Evolutionary conservation across 2,797 vertebrate genomes (phyloP).

Genomic region (Phoxinus dragarum): DNA sequence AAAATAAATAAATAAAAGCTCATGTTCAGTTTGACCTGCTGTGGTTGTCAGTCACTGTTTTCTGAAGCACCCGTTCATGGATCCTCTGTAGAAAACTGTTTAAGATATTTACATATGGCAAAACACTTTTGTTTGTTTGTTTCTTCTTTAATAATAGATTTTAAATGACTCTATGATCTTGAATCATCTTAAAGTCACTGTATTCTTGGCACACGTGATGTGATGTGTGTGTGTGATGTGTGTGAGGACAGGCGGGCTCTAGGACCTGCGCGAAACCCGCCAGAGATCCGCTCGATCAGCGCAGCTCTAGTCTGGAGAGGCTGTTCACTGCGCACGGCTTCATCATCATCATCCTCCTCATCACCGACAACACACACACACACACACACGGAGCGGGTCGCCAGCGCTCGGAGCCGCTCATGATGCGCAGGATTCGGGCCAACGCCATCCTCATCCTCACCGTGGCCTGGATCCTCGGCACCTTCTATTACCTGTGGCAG

Average conservation of each 20-base stretch:
- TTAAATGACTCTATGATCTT: background rate
- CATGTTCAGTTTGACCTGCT: background rate
- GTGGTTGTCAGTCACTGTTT: background rate
- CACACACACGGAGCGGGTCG: background rate
- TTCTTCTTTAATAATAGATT: background rate
- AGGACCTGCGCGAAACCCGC: conserved; percentile 74
- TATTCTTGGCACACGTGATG: background rate
- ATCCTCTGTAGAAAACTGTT: background rate
- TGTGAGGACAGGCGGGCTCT: conserved; percentile 67
- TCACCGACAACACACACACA: background rate
- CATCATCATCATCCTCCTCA: conserved; percentile 53
- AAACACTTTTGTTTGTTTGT: background rate
- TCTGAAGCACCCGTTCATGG: background rate
- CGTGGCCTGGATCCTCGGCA: conserved; percentile 97
- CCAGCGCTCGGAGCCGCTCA: conserved; percentile 68
- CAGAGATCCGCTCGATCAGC: conserved; percentile 63
- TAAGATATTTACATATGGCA: background rate
- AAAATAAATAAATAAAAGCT: background rate
- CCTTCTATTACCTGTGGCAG: conserved; percentile 99
- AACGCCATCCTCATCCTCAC: conserved; percentile 98
- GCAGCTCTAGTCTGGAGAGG: conserved; percentile 53
- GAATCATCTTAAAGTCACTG: background rate
- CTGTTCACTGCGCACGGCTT: conserved; percentile 68
- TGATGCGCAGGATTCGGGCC: conserved; percentile 97
- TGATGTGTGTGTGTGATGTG: no score